Base-by-base conservation (phyloP, 2,113 vertebrate genomes). In the Melospiza georgiana region DNA sequence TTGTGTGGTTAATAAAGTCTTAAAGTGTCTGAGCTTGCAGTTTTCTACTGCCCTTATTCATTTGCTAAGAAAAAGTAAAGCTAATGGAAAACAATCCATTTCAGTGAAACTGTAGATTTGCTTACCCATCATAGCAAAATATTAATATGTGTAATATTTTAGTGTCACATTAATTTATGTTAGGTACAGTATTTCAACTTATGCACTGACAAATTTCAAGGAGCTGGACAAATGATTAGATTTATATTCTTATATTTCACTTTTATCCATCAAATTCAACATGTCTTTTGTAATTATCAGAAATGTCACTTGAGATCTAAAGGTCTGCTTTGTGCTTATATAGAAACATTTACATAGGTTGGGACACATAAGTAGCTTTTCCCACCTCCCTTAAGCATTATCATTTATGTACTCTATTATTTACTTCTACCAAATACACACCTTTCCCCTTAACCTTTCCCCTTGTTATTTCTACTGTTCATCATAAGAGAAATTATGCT, bases 11-110 rank as follows among this genome's bases (percentile, higher is more conserved):
- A 92, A 59, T 80, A 63, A 77, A 81, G 71, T 90, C 51, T 69
- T 85, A 67, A 87, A 89, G 62, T 62, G 48, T 82, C 84, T 82
- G 75, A 92, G 71, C 88, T 76, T 94, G 83, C 89, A 90, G 57
- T 93, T 96, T 94, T 94, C 77, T 77, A 14, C 37, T 79, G 41
- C 67, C 31, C 94, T 93, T 92, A 77, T 93, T 87, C 49, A 93
- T 91, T 94, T 81, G 39, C 51, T 84, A 72, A 88, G 83, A 94
- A 94, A 91, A 83, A 79, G 25, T 67, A 65, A 82, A 87, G 51
- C 73, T 95, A 93, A 93, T 92, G 77, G 59, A 88, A 94, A 86
- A 62, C 55, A 89, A 83, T 82, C 37, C 16, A 71, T 74, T 94
- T 59, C 69, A 67, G 58, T 41, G 66, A 90, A 95, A 83, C 41